Base-by-base conservation (phyloP, 2,113 vertebrate genomes). In the Candoia aspera region DNA sequence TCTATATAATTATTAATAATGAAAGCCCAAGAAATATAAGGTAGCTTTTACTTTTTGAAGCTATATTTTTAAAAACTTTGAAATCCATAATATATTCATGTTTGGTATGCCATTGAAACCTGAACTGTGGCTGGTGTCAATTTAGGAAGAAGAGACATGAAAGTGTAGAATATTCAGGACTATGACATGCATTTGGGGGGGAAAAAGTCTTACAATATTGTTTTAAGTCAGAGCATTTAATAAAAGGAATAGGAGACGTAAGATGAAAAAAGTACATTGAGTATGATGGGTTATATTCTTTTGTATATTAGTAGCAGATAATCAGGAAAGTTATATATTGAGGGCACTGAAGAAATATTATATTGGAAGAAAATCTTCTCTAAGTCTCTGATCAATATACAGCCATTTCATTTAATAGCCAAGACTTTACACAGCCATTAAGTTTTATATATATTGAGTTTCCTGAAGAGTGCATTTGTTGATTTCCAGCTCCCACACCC, bases 371-470 rank as follows among this genome's bases (percentile, higher is more conserved):
- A 91, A 86, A 64, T 19, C 8, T 0, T 55, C 9, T 55, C 6
- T 19, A 54, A 54, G 37, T n/a, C 57, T 86, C 13, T 86, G 58
- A 54, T 86, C 90, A 91, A 86, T 91, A 62, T 91, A 59, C 53
- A 91, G 29, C 10, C 26, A 87, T 79, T 73, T 79, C 85, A 87
- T 91, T 88, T 88, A 91, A 91, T 88, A 91, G 86, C 68, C 55
- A 49, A 59, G 64, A 79, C 58, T 79, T 88, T 87, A 79, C 86
- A 79, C 54, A 46, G 54, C 26, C 24, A 88, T 91, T 88, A 59
- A 83, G 23, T 83, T 59, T 58, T 54, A 73, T 55, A 83, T 91
- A 13, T 68, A 91, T 15, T 79, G 53, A 79, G 11, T 59, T 88
- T 91, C 55, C 33, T 91, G 33, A 26, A 54, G 15, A 73, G 53